These are phyloP conservation scores for Melinaea marsaeus DNA, from an alignment of 2,888 invertebrate genomes.

Conservation along the genomic window DNA sequence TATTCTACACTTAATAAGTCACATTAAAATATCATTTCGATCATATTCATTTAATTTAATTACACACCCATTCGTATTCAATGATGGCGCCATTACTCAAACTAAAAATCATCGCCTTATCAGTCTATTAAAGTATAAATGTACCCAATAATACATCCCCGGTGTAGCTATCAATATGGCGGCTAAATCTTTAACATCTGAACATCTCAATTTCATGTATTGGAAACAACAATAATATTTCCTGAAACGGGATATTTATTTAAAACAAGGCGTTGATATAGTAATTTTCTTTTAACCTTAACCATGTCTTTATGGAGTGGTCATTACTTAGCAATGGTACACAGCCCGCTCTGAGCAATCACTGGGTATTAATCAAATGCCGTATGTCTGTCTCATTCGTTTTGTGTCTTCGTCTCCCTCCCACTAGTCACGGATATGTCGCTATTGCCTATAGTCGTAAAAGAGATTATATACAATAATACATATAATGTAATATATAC, in stretches of 20 bases:
- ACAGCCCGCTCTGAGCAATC: constrained; percentile 77
- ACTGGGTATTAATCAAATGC: constrained; percentile 77
- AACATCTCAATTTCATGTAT: constrained; percentile 77
- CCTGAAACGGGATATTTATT: constrained; percentile 79
- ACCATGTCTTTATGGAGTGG: constrained; percentile 78
- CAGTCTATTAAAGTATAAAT: constrained; percentile 52
- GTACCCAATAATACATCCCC: constrained; percentile 67
- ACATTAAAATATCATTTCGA: constrained; percentile 24
- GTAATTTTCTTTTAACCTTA: constrained; percentile 79
- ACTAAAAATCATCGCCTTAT: constrained; percentile 29
- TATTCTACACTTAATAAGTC: constrained; percentile 12
- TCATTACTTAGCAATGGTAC: constrained; percentile 78
- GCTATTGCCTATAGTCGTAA: constrained; percentile 53
- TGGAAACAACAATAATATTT: constrained; percentile 77
- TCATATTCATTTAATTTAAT: constrained; percentile 33
- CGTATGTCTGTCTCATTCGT: constrained; percentile 68
- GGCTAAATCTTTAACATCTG: constrained; percentile 68
- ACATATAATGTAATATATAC: constrained; percentile 22
- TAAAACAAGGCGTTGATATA: constrained; percentile 79
- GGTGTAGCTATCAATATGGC: constrained; percentile 74
- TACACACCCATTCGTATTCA: constrained; percentile 31
- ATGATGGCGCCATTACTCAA: constrained; percentile 32
- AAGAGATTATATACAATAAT: constrained; percentile 33
- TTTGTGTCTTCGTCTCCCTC: constrained; percentile 54
- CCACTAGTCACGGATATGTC: constrained; percentile 70